Conservation (phyloP, 2,888 invertebrate genomes). For the Drosophila kambysellisi region DNA sequence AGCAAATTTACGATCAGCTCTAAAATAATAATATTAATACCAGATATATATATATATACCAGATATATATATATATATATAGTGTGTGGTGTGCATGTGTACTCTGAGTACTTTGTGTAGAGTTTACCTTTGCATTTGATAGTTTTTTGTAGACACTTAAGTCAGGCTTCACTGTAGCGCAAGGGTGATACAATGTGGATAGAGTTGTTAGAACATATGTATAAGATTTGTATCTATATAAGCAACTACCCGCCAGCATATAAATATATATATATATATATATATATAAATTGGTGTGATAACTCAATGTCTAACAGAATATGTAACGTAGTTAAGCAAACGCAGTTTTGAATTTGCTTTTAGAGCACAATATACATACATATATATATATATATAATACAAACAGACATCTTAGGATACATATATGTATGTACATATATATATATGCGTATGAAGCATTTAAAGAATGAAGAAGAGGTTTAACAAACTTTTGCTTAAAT, state of each 20-base stretch:
- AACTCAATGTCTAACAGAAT: slow-evolving; percentile 66
- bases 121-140: slow-evolving; percentile 59
- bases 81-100: slow-evolving; percentile 15
- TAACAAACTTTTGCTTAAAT: slow-evolving; percentile 54
- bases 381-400: slow-evolving; percentile 4
- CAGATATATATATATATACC: slow-evolving; percentile 35
- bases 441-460: slow-evolving; percentile 54
- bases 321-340: slow-evolving; percentile 48
- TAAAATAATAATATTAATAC: slow-evolving; percentile 19
- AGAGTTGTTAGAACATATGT: slow-evolving; percentile 46
- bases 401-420: slow-evolving; percentile 15
- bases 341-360: slow-evolving; percentile 69
- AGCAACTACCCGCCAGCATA: slow-evolving; percentile 84
- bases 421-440: slow-evolving; percentile 5
- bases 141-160: slow-evolving; percentile 63
- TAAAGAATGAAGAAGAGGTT: slow-evolving; percentile 42
- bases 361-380: slow-evolving; percentile 48
- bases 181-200: slow-evolving; percentile 73
- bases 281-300: slow-evolving; percentile 81
- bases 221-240: slow-evolving; percentile 64
- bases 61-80: slow-evolving; percentile 1
- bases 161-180: slow-evolving; percentile 78
- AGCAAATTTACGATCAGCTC: slow-evolving; percentile 16
- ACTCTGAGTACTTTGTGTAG: slow-evolving; percentile 50
- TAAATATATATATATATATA: neutral